Evolutionary conservation across 2,113 vertebrate genomes (phyloP), one percentile per base, ranked within the genome.

Genomic region (Gavia stellata): DNA sequence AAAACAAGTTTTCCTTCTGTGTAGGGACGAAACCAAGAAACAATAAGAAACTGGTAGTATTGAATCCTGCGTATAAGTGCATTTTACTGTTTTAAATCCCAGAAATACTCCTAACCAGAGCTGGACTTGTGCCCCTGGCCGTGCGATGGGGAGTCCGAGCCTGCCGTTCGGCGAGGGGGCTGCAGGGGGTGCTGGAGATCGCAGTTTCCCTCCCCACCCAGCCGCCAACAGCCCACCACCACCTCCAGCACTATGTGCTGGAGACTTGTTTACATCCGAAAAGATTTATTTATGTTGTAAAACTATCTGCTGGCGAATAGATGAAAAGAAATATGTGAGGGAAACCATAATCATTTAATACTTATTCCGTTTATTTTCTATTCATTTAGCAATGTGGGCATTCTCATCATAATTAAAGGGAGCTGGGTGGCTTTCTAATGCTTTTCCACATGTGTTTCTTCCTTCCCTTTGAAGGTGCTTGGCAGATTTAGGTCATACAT

Each of bases 401-500:
- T 97, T 97, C 94, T 96, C 87, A 74, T 92, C 96, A 96, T 97
- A 98, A 98, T 98, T 96, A 97, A 97, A 91, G 77, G 78, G 83
- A 93, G 53, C 90, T 49, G 71, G 65, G 85, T 89, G 67, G 95
- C 81, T 92, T 96, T 81, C 79, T 96, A 91, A 94, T 95, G 80
- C 45, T 70, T 94, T 96, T 89, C 81, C 94, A 90, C 82, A 78
- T 24, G 84, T 92, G 88, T 95, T 96, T 86, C 87, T 80, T 95
- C 84, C 92, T 95, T 96, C 67, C 56, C 90, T 97, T 97, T 89
- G 95, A 97, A 98, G 92, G 72, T 91, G 80, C 94, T 95, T 97
- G 98, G 97, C 97, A 98, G 96, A 97, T 97, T 97, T 96, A 97
- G 97, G 97, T 98, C 97, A 97, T 88, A 88, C 42, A 62, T 97